phyloP scores from a whole-genome alignment of 2,888 invertebrate genomes.

The Ennomos quercinarius region DNA sequence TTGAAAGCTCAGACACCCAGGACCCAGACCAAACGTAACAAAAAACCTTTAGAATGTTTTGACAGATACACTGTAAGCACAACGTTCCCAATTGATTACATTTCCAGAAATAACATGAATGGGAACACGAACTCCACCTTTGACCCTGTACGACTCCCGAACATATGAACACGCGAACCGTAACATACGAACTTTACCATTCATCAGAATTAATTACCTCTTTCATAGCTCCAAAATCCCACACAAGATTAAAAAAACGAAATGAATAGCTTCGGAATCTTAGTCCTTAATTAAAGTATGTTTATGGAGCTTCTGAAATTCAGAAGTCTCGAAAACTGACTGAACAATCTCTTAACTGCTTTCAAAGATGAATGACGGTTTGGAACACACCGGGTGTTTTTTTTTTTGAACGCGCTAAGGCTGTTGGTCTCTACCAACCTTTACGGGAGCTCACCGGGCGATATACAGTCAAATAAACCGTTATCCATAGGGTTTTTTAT shows the following conservation, averaged over 20 bases:
- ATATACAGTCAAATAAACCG: too few relatives aligned
- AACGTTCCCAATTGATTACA: too few relatives aligned
- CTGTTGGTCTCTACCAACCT: too few relatives aligned
- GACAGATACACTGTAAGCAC: too few relatives aligned
- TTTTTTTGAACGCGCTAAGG: too few relatives aligned
- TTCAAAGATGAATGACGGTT: conserved; percentile 9
- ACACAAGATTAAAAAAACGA: conserved; percentile 1
- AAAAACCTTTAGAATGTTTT: too few relatives aligned
- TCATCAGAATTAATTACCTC: conserved; percentile 23
- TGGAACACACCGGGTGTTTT: conserved; percentile 2
- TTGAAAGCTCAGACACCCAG: too few relatives aligned
- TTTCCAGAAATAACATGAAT: too few relatives aligned
- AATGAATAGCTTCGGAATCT: conserved; percentile 5
- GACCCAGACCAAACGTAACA: too few relatives aligned
- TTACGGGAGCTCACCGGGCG: too few relatives aligned
- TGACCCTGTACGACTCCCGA: not conserved
- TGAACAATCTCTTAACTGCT: conserved; percentile 22
- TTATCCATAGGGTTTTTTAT: too few relatives aligned
- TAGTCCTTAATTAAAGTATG: conserved; percentile 22
- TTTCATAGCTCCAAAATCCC: conserved; percentile 8
- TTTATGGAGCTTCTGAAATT: conserved; percentile 13
- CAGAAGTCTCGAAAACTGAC: conserved; percentile 6
- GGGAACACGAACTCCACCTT: too few relatives aligned
- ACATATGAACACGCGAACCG: not conserved
- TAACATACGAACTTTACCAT: conserved; percentile 6